Conservation (phyloP, 1,140 invertebrate species). For the Gonioctena quinquepunctata region DNA sequence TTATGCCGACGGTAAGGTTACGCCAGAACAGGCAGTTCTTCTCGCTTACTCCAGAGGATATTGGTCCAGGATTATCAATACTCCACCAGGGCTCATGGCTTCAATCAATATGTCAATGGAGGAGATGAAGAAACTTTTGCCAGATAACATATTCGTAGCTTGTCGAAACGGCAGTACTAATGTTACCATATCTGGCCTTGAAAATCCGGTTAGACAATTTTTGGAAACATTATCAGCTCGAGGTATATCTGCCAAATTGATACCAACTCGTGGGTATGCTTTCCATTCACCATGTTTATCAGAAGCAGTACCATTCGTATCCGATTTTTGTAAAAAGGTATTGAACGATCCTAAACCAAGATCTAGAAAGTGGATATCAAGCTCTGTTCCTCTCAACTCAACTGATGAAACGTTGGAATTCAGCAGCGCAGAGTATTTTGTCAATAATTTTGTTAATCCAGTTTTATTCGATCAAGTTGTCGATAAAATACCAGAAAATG, state of each 20-base stretch:
- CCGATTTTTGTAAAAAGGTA: slow-evolving; percentile 71
- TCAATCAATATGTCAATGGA: slow-evolving; percentile 64
- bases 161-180: slow-evolving; percentile 83
- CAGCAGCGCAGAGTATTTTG: slow-evolving; percentile 88
- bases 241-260: slow-evolving; percentile 79
- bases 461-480: slow-evolving; percentile 85
- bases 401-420: slow-evolving; percentile 71
- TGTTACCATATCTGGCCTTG: slow-evolving; percentile 85
- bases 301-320: slow-evolving; percentile 72
- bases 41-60: slow-evolving; percentile 82
- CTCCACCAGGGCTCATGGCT: slow-evolving; percentile 82
- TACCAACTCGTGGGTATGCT: slow-evolving; percentile 77
- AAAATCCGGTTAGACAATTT: slow-evolving; percentile 68
- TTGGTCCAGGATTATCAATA: slow-evolving; percentile 75
- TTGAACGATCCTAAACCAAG: slow-evolving; percentile 70
- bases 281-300: slow-evolving; percentile 82
- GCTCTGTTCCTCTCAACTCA: slow-evolving; percentile 76
- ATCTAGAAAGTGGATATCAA: slow-evolving; percentile 81
- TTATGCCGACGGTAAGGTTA: slow-evolving; percentile 86
- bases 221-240: slow-evolving; percentile 68
- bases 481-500: slow-evolving; percentile 73
- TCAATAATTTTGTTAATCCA: slow-evolving; percentile 82
- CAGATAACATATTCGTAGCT: slow-evolving; percentile 72
- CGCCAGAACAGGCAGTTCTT: slow-evolving; percentile 79
- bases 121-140: slow-evolving; percentile 62